A percentile compares a stretch with the other conserved stretches of the same genome.
Conservation (phyloP, 1,140 invertebrate genomes). For the Cecropterus lyciades region DNA sequence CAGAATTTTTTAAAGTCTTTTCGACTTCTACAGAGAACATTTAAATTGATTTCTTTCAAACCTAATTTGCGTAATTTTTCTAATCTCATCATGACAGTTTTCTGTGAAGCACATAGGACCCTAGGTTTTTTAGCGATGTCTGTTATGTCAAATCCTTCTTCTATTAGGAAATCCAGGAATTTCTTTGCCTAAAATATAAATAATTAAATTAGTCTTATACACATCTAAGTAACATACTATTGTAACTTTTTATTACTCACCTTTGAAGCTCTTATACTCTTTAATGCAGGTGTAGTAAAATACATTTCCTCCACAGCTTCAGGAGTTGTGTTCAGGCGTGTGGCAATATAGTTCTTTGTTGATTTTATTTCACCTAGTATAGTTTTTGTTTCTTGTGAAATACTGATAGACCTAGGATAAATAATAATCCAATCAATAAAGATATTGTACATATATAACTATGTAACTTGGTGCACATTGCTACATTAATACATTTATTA, state of each 20-base stretch:
- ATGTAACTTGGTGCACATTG: not conserved
- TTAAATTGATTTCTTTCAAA: constrained; percentile 70
- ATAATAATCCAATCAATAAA: not conserved
- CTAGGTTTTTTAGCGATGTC: constrained; percentile 73
- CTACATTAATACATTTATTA: constrained; percentile 40
- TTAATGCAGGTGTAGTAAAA: constrained; percentile 67
- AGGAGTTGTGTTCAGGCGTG: constrained; percentile 63
- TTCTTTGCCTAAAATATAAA: constrained; percentile 67
- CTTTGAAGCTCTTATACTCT: constrained; percentile 69
- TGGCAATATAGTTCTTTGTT: constrained; percentile 71
- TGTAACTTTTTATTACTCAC: constrained; percentile 41
- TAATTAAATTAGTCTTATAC: constrained; percentile 1
- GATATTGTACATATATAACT: not conserved
- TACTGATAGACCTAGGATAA: constrained; percentile 57
- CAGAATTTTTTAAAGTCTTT: constrained; percentile 75
- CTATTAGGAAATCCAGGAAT: constrained; percentile 73
- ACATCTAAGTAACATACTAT: too few species aligned
- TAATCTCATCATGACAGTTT: constrained; percentile 69
- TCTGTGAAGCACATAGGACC: constrained; percentile 71
- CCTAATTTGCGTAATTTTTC: constrained; percentile 63
- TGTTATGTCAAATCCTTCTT: constrained; percentile 68
- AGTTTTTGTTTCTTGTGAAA: constrained; percentile 69
- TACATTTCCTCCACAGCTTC: constrained; percentile 71
- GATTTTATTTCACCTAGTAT: constrained; percentile 72
- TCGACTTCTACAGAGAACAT: constrained; percentile 76